phyloP scores from a whole-genome alignment of 1,140 invertebrate genomes.

The Oppia nitens region DNA sequence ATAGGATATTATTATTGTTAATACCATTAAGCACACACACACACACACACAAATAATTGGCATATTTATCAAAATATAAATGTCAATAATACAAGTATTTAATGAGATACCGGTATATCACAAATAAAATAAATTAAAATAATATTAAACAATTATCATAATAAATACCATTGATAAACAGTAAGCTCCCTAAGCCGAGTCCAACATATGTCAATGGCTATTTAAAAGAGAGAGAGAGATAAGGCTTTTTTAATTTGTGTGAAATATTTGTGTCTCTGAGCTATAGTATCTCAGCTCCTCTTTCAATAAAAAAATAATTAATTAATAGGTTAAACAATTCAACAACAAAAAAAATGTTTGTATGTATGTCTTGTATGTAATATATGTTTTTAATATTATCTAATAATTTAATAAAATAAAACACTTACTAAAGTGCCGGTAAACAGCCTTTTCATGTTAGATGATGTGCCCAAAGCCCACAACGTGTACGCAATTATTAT shows the following conservation, averaged over 20 bases:
- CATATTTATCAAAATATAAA: too few relatives aligned
- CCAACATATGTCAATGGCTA: conserved; percentile 27
- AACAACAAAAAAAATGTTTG: too few relatives aligned
- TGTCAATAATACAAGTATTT: too few relatives aligned
- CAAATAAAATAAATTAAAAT: conserved; percentile 3
- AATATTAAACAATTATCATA: neutral
- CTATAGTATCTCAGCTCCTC: too few relatives aligned
- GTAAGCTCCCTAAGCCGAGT: conserved; percentile 27
- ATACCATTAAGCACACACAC: too few relatives aligned
- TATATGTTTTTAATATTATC: too few relatives aligned
- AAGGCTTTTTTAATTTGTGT: conserved; percentile 18
- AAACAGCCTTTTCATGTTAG: conserved; percentile 29
- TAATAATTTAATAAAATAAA: conserved; percentile 7
- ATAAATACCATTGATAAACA: conserved; percentile 28
- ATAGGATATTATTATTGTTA: neutral
- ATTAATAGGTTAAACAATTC: too few relatives aligned
- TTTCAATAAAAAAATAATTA: too few relatives aligned
- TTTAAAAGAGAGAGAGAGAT: conserved; percentile 23
- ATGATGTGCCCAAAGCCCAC: conserved; percentile 32
- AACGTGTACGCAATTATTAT: conserved; percentile 29
- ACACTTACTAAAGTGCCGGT: conserved; percentile 29
- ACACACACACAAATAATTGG: too few relatives aligned
- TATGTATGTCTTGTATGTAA: too few relatives aligned
- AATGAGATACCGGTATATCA: too few relatives aligned
- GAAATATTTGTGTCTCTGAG: conserved; percentile 4